Base-by-base conservation (phyloP, 2,797 vertebrate genomes). In the Eospalax fontanierii region DNA sequence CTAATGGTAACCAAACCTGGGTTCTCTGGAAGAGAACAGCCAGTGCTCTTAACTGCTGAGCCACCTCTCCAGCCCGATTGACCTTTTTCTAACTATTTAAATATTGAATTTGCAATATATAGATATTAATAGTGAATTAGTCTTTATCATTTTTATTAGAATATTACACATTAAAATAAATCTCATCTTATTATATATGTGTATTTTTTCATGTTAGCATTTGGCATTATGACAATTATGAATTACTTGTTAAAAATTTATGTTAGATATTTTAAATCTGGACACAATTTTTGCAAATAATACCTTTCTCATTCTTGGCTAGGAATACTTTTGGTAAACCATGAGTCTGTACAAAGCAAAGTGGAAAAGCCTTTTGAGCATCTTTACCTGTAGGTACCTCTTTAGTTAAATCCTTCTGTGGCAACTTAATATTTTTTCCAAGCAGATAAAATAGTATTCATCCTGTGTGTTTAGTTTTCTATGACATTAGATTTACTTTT, bases 91-190 rank as follows among this genome's bases (percentile, higher is more conserved):
- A 92, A 68, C 3, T 6, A 40, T 80, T 92, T 61, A 66, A 93
- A 46, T 79, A 78, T 40, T 89, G 24, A 68, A 74, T 50, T 74
- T 2, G 11, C 43, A 43, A 76, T 73, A 68, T 90, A 50, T 38
- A 81, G 80, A 6, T 90, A 38, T 73, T 91, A 24, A 70, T 59
- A 73, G 9, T 21, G 90, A 81, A 79, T 80, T 73, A 71, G 90
- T 15, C 46, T 80, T 82, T 83, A 75, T 89, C 74, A 71, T 80
- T 94, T 92, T 92, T 90, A 86, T 90, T 90, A 93, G 40, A 90
- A 59, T n/a, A 93, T 38, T 87, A 61, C 21, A 89, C 15, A 0
- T 73, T 90, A 82, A 84, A 89, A 61, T 28, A 79, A 85, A 86
- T 40, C 16, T 65, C 54, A 43, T 50, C 90, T 87, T 89, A 88